A percentile compares a stretch with the other conserved stretches of the same genome.
Evolutionary conservation across 2,888 invertebrate genomes (phyloP).

Genomic region (Drosophila borealis): DNA sequence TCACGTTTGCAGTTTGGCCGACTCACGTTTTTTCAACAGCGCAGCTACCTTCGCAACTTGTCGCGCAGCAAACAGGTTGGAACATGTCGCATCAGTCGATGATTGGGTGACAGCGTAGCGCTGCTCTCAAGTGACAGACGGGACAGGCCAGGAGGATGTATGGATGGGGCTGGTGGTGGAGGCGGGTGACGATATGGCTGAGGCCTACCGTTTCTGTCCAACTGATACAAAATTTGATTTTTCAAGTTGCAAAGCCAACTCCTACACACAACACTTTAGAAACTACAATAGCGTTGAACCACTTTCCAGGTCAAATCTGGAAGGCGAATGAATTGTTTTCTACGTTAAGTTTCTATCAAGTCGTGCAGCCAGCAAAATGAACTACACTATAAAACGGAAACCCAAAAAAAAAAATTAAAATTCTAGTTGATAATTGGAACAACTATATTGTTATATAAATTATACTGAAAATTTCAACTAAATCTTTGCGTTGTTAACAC

Average conservation of each 20-base stretch:
- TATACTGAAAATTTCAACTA: no score
- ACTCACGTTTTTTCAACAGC: constrained; percentile 71
- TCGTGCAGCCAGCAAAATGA: constrained; percentile 20
- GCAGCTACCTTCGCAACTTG: constrained; percentile 44
- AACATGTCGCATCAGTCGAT: constrained; percentile 48
- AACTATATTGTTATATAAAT: no score
- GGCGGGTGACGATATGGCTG: neutral
- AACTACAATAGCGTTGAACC: constrained; percentile 7
- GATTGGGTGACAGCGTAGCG: constrained; percentile 29
- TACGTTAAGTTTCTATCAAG: constrained; percentile 23
- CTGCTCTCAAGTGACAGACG: constrained; percentile 16
- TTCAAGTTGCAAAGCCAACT: constrained; percentile 66
- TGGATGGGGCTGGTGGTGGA: neutral
- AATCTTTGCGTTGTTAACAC: no score
- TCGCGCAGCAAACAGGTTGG: constrained; percentile 57
- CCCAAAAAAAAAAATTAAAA: no score
- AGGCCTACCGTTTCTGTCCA: constrained; percentile 49
- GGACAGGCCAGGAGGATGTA: constrained; percentile 5
- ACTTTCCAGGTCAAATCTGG: constrained; percentile 49
- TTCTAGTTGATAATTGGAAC: no score
- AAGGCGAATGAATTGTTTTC: constrained; percentile 23
- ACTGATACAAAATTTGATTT: constrained; percentile 49
- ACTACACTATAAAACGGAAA: neutral
- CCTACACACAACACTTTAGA: constrained; percentile 3
- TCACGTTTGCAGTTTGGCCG: constrained; percentile 61